phyloP scores from a whole-genome alignment of 2,113 vertebrate species.

The Limanda limanda region DNA sequence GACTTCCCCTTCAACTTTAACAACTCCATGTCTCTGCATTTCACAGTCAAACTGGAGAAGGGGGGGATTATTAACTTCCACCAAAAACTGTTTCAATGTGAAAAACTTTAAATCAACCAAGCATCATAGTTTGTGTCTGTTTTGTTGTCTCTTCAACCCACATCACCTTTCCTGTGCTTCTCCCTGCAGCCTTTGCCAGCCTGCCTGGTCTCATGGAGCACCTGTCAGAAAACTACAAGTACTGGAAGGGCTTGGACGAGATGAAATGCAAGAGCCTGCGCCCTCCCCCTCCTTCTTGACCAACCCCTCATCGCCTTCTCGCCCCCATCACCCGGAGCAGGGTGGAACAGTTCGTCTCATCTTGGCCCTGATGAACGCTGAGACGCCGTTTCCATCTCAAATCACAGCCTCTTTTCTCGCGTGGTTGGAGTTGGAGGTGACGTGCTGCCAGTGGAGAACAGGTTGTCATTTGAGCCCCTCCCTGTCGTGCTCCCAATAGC shows the following conservation, averaged over 20 bases:
- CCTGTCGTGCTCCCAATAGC: not conserved
- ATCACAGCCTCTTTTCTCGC: slow-evolving; percentile 39
- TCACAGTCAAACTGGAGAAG: not conserved
- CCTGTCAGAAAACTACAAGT: slow-evolving; percentile 93
- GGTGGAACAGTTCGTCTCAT: slow-evolving; percentile 60
- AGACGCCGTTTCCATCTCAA: slow-evolving; percentile 15
- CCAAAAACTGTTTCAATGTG: too few species aligned
- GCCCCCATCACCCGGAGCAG: slow-evolving; percentile 4
- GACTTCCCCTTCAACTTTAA: too few species aligned
- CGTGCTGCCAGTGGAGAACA: slow-evolving; percentile 12
- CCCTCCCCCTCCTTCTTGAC: slow-evolving; percentile 85
- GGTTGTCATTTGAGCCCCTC: slow-evolving; percentile 42
- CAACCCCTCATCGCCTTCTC: slow-evolving; percentile 44
- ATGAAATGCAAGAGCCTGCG: slow-evolving; percentile 92
- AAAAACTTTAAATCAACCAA: too few species aligned
- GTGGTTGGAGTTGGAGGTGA: slow-evolving; percentile 9
- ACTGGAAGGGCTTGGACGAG: slow-evolving; percentile 96
- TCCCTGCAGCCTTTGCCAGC: slow-evolving; percentile 89
- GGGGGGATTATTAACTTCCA: not conserved
- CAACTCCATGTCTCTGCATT: not conserved
- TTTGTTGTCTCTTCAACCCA: not conserved
- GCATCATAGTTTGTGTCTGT: not conserved
- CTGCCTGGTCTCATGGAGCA: slow-evolving; percentile 94
- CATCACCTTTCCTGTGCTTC: not conserved
- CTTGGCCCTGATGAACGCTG: slow-evolving; percentile 48